A percentile compares a stretch with the other conserved stretches of the same genome.
phyloP scores from a whole-genome alignment of 2,797 vertebrate species.

The Microctenopoma stevenorrisi region DNA sequence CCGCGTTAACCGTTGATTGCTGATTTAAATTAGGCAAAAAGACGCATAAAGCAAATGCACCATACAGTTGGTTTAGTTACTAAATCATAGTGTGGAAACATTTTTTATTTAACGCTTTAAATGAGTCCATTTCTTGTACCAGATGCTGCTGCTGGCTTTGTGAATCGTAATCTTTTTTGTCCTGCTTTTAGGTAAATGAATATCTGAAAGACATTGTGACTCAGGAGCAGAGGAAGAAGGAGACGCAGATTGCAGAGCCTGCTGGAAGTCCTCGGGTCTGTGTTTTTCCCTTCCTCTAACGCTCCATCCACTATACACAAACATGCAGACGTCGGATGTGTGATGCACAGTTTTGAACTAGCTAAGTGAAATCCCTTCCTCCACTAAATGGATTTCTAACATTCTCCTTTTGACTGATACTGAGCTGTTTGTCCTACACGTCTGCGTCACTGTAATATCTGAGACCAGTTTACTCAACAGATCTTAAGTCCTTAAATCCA shows the following conservation, averaged over 20 bases:
- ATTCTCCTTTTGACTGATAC: conserved; percentile 33
- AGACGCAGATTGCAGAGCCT: conserved; percentile 85
- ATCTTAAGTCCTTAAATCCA: conserved; percentile 26
- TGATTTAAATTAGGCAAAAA: conserved; percentile 10
- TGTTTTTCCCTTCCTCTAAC: conserved; percentile 27
- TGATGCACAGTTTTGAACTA: conserved; percentile 29
- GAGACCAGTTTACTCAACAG: conserved; percentile 18
- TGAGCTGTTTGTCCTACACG: conserved; percentile 23
- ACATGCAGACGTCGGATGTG: conserved; percentile 17
- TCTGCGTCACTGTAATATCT: conserved; percentile 34
- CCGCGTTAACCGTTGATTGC: conserved; percentile 12
- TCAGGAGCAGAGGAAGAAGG: conserved; percentile 91
- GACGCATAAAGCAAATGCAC: background rate
- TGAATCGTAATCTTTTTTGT: conserved; percentile 16
- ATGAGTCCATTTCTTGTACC: background rate
- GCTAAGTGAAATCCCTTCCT: conserved; percentile 33
- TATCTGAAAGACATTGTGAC: conserved; percentile 93
- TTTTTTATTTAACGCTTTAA: background rate
- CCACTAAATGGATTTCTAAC: conserved; percentile 42
- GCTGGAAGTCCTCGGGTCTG: conserved; percentile 91
- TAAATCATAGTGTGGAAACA: background rate
- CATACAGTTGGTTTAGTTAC: background rate
- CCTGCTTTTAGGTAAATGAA: conserved; percentile 89
- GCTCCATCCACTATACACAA: background rate
- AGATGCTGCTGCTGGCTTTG: conserved; percentile 1